phyloP scores from a whole-genome alignment of 2,888 invertebrate species.

The Lepidonotus clava region DNA sequence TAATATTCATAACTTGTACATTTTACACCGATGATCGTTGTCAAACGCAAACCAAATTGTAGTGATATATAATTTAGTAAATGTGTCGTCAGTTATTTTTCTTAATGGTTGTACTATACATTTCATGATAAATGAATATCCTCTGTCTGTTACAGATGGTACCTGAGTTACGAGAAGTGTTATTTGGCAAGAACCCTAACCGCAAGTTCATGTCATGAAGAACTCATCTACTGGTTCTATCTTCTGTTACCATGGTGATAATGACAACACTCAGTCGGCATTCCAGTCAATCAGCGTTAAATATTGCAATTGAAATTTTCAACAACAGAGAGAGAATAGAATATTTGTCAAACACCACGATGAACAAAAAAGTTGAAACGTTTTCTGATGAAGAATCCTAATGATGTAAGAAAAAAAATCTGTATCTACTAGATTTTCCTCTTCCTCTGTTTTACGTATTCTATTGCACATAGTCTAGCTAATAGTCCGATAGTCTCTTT shows the following conservation, averaged over 20 bases:
- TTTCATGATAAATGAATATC: too few relatives aligned
- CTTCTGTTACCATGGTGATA: constrained; percentile 28
- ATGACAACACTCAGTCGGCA: constrained; percentile 39
- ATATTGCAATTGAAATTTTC: neutral
- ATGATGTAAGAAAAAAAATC: too few relatives aligned
- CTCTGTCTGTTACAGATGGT: constrained; percentile 84
- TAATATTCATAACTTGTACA: neutral
- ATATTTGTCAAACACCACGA: neutral
- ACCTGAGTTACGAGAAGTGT: constrained; percentile 95
- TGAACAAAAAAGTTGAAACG: too few relatives aligned
- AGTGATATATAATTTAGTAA: too few relatives aligned
- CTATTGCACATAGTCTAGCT: too few relatives aligned
- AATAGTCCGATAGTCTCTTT: too few relatives aligned
- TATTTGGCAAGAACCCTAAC: constrained; percentile 97
- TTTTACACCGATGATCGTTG: neutral
- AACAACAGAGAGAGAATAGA: neutral
- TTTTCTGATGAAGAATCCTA: too few relatives aligned
- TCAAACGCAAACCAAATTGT: too few relatives aligned
- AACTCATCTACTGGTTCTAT: neutral
- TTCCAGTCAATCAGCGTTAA: neutral
- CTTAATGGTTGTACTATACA: too few relatives aligned
- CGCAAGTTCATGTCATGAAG: constrained; percentile 89
- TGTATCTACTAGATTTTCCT: too few relatives aligned
- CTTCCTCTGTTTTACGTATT: too few relatives aligned
- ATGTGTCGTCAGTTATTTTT: too few relatives aligned